Evolutionary conservation across 2,888 invertebrate species (phyloP).

Genomic region (Tiliacea citrago): DNA sequence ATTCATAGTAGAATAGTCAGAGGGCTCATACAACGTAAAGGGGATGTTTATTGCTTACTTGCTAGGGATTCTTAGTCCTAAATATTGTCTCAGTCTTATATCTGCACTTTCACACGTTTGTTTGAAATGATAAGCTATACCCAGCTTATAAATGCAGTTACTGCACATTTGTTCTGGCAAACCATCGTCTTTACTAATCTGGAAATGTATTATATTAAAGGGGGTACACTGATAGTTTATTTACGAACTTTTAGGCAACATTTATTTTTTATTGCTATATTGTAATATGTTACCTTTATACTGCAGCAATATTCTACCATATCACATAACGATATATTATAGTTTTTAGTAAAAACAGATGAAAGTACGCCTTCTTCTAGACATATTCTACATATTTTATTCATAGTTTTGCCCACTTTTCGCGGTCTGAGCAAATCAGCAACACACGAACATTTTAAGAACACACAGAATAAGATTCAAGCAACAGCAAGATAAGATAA

Average conservation of each 20-base stretch:
- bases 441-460: neutral
- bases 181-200: constrained; percentile 90
- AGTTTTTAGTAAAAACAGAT: constrained; percentile 91
- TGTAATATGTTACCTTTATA: constrained; percentile 84
- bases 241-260: neutral
- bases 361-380: constrained; percentile 91
- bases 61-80: constrained; percentile 84
- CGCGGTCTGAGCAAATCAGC: neutral
- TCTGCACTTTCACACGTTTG: constrained; percentile 92
- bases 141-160: constrained; percentile 91
- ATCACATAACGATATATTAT: constrained; percentile 90
- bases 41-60: constrained; percentile 73
- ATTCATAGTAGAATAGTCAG: neutral
- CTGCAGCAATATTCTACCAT: constrained; percentile 92
- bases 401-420: constrained; percentile 71
- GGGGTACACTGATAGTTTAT: neutral
- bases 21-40: neutral
- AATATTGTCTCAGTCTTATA: constrained; percentile 89
- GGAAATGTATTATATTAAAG: constrained; percentile 68
- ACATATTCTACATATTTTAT: constrained; percentile 91
- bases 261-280: neutral
- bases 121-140: constrained; percentile 92
- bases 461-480: no score
- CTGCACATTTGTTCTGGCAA: constrained; percentile 91
- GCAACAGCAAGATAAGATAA: neutral